These are phyloP conservation scores for Microplitis demolitor DNA, from an alignment of 1,140 invertebrate genomes.

Conservation along the genomic window DNA sequence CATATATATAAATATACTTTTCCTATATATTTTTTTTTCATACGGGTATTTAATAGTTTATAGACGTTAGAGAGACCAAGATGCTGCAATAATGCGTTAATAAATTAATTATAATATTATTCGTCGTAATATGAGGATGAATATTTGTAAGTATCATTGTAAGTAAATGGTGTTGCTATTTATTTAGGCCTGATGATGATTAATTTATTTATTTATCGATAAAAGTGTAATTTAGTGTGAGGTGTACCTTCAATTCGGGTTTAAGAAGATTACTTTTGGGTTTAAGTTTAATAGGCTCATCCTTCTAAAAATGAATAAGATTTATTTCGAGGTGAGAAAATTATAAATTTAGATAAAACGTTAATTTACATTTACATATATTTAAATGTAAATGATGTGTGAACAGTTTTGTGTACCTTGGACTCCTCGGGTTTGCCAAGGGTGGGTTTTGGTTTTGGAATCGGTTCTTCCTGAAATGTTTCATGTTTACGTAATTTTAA, in stretches of 20 bases:
- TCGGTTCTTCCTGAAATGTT: conserved; percentile 37
- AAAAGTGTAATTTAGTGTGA: neutral
- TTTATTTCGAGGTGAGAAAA: conserved; percentile 10
- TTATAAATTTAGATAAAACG: conserved; percentile 8
- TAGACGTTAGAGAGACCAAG: no score
- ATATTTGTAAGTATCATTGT: no score
- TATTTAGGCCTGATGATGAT: neutral
- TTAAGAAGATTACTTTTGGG: conserved; percentile 32
- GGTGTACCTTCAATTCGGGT: conserved; percentile 33
- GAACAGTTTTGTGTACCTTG: conserved; percentile 44
- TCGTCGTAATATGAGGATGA: no score
- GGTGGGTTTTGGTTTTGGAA: conserved; percentile 36
- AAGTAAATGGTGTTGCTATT: no score
- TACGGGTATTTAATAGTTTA: no score
- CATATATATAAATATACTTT: no score
- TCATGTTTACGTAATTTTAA: neutral
- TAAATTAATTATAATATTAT: neutral
- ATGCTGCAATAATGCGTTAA: neutral
- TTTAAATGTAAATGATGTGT: conserved; percentile 4
- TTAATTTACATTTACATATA: neutral
- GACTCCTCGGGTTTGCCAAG: conserved; percentile 44
- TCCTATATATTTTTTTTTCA: neutral
- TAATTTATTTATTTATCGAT: neutral
- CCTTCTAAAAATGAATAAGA: conserved; percentile 29
- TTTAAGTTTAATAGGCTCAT: conserved; percentile 20